Evolutionary conservation across 2,113 vertebrate genomes (phyloP).

Genomic region (Ahaetulla prasina): DNA sequence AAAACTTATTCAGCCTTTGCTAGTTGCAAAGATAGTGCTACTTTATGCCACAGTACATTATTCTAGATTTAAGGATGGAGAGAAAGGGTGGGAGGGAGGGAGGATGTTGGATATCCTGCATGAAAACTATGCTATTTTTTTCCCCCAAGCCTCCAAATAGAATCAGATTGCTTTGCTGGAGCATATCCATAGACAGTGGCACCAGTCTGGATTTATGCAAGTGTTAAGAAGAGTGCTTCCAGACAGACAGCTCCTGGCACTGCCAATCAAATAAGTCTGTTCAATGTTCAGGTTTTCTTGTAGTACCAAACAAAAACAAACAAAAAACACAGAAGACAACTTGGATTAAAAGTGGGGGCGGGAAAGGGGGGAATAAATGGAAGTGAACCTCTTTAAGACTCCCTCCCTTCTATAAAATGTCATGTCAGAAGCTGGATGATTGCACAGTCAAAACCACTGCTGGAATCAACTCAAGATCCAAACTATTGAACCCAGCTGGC

Average conservation of each 20-base stretch:
- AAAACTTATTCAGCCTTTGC: neutral
- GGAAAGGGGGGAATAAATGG: neutral
- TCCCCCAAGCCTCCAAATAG: neutral
- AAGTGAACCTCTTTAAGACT: neutral
- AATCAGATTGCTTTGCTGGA: neutral
- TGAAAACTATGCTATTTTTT: neutral
- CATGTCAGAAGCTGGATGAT: neutral
- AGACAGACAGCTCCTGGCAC: neutral
- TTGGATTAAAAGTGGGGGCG: neutral
- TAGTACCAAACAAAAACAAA: neutral
- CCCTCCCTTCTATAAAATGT: neutral
- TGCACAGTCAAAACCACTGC: neutral
- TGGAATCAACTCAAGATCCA: neutral
- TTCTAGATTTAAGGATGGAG: neutral
- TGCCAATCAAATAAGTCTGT: neutral
- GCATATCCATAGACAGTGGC: neutral
- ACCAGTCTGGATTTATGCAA: slow-evolving; percentile 13
- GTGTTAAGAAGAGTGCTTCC: neutral
- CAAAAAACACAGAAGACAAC: neutral
- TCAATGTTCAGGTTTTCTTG: neutral
- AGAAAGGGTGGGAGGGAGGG: neutral
- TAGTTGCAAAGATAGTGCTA: neutral
- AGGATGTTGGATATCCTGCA: neutral
- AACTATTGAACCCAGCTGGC: neutral
- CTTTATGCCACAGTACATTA: neutral